These are phyloP conservation scores for Acipenser oxyrinchus DNA, from an alignment of 2,797 vertebrate genomes.

Conservation along the genomic window DNA sequence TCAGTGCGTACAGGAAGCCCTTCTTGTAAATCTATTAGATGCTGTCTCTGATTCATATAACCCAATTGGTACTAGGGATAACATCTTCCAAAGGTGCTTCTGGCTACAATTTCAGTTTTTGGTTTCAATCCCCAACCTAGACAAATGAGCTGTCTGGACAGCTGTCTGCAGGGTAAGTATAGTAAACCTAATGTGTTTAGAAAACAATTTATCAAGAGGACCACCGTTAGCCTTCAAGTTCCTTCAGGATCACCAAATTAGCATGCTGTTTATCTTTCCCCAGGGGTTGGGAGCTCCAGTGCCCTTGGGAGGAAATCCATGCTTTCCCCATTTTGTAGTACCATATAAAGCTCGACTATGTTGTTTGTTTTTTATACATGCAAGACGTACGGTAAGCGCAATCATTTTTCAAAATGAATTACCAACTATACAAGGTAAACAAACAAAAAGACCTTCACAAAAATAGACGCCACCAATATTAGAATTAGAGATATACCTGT, in stretches of 20 bases:
- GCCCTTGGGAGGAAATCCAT: slow-evolving; percentile 21
- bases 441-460: too few relatives aligned
- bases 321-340: not conserved
- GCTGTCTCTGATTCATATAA: not conserved
- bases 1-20: not conserved
- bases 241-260: slow-evolving; percentile 16
- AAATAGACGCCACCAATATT: too few relatives aligned
- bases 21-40: not conserved
- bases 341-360: too few relatives aligned
- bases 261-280: slow-evolving; percentile 22
- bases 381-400: too few relatives aligned
- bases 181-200: not conserved
- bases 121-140: not conserved
- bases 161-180: slow-evolving; percentile 1
- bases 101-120: not conserved
- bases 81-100: not conserved
- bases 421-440: too few relatives aligned
- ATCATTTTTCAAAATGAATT: too few relatives aligned
- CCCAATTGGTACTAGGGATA: not conserved
- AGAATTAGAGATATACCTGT: too few relatives aligned
- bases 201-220: not conserved
- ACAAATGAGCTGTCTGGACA: not conserved
- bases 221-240: slow-evolving; percentile 9
- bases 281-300: slow-evolving; percentile 24
- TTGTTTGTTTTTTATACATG: too few relatives aligned